A percentile compares a stretch with the other conserved stretches of the same genome.
These are phyloP conservation scores for Nasonia vitripennis DNA, from an alignment of 1,140 invertebrate species.

Conservation along the genomic window DNA sequence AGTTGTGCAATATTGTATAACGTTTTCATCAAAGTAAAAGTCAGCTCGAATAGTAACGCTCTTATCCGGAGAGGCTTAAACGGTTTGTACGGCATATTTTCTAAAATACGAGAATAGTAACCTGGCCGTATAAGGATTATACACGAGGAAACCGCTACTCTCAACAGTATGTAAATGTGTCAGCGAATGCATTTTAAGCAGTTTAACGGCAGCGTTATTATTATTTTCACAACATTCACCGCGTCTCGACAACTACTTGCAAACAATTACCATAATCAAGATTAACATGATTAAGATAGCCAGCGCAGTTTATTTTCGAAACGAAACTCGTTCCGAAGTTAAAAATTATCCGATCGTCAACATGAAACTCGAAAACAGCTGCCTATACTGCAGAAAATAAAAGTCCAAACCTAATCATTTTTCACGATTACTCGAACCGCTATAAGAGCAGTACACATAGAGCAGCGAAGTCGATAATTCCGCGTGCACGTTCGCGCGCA, in stretches of 20 bases:
- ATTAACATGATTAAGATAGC: background rate
- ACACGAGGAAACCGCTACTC: background rate
- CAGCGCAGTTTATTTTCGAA: background rate
- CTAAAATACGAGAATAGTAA: background rate
- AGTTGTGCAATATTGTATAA: too few species aligned
- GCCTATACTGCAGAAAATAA: background rate
- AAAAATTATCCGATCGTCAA: too few species aligned
- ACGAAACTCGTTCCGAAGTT: background rate
- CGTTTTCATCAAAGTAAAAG: too few species aligned
- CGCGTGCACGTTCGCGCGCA: constrained; percentile 43
- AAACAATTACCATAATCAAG: background rate
- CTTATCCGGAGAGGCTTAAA: background rate
- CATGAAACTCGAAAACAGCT: background rate
- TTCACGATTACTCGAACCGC: background rate
- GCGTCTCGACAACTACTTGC: background rate
- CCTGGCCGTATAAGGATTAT: background rate
- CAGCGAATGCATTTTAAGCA: background rate
- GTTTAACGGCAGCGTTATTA: background rate
- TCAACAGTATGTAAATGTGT: background rate
- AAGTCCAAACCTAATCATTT: background rate
- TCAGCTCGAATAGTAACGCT: background rate
- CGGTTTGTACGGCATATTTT: background rate
- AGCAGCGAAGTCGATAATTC: constrained; percentile 42
- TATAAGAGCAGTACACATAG: background rate
- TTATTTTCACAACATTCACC: background rate